A percentile compares a stretch with the other conserved stretches of the same genome.
phyloP scores from a whole-genome alignment of 2,797 vertebrate species.

The Chiloscyllium punctatum region DNA sequence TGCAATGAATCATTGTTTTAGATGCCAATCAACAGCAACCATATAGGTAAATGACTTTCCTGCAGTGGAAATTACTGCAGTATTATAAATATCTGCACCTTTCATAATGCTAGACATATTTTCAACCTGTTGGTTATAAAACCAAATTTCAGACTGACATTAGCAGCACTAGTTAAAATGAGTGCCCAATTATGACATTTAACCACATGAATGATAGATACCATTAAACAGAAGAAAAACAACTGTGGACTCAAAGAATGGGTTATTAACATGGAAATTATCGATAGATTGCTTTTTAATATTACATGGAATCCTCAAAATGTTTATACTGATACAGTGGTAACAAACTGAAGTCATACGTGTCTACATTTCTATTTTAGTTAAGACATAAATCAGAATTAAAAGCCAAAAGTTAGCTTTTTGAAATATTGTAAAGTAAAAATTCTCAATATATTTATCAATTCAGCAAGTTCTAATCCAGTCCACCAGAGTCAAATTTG shows the following conservation, averaged over 20 bases:
- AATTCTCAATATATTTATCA: not conserved
- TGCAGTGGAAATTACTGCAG: not conserved
- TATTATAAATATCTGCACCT: not conserved
- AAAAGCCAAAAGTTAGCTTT: not conserved
- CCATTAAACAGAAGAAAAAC: not conserved
- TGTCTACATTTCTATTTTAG: not conserved
- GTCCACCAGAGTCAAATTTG: not conserved
- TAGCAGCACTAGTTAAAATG: not conserved
- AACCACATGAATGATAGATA: not conserved
- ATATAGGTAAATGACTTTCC: not conserved
- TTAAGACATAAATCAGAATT: not conserved
- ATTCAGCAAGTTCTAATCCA: not conserved
- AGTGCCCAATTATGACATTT: not conserved
- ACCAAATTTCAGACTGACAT: slow-evolving; percentile 13
- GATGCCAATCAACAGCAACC: not conserved
- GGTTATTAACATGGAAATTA: slow-evolving; percentile 13
- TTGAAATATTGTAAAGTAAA: not conserved
- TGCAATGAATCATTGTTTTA: not conserved
- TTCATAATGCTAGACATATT: slow-evolving; percentile 7
- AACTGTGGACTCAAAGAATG: not conserved
- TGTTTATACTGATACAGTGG: not conserved
- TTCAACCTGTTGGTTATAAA: not conserved
- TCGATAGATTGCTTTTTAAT: not conserved
- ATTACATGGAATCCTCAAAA: not conserved
- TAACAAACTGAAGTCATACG: not conserved